Base-by-base conservation (phyloP, 2,797 vertebrate species). In the Alauda arvensis region DNA sequence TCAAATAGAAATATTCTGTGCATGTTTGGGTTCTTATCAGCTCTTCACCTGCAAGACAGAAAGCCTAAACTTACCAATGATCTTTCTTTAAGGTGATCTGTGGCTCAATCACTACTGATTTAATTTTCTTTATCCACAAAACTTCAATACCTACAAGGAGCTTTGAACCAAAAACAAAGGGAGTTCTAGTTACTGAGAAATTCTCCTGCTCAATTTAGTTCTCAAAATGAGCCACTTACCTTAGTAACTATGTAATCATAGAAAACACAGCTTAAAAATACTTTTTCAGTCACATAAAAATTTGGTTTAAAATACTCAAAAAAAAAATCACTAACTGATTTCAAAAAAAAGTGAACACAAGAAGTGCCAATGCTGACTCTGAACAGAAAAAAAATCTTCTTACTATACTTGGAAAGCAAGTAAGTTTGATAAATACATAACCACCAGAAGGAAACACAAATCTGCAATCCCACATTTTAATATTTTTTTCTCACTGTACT, bases 381-480 rank as follows among this genome's bases (percentile, higher is more conserved):
- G 37, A 37, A 70, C 7, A 2, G 63, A 51, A 59, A 59, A 72
- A 56, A 48, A 55, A 24, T 10, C 14, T 39, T 65, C 23, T 69
- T 52, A 42, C 10, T 63, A 14, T 14, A 70, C 4, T 53, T 59
- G 21, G 23, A 79, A 69, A 68, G 26, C 6, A 57, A 67, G 10
- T 28, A 77, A 4, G 5, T 55, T 68, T 68, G 18, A 62, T 29
- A 77, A 26, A 24, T 23, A 46, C 1, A 3, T 43, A 88, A 68
- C 5, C 0, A 0, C 6, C 26, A 49, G n/a, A 59, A 89, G 19
- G 10, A 81, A 83, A 28, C 6, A 24, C 8, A 6, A 46, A 74
- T 31, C 9, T 24, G 25, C 34, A 76, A 42, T 43, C 8, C 8
- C 9, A 46, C 0, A 0, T 19, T 70, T 62, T 7, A 5, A 12